Percentiles rank a stretch among this genome's conserved stretches.
Evolutionary conservation across 2,113 vertebrate species (phyloP).

Genomic region (Pandion haliaetus): DNA sequence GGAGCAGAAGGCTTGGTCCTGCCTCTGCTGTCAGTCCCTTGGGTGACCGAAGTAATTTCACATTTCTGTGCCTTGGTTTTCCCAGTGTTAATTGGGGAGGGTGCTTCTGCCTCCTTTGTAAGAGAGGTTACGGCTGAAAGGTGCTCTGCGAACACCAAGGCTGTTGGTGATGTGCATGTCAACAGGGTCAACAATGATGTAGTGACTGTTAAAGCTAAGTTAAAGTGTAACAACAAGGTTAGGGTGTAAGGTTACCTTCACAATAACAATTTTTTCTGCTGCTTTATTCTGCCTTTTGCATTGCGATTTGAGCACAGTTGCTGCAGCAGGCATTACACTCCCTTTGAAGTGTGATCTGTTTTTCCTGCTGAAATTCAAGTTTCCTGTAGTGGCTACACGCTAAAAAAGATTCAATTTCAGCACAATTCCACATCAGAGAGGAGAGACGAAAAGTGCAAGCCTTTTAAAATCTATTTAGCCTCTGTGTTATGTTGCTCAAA

Average conservation of each 20-base stretch:
- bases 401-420: constrained; percentile 65
- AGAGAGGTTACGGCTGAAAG: not conserved
- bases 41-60: not conserved
- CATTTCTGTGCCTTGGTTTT: not conserved
- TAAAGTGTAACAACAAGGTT: not conserved
- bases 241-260: not conserved
- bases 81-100: accelerated
- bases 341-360: constrained; percentile 57
- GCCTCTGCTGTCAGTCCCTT: not conserved
- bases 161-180: not conserved
- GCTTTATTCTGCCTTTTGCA: constrained; percentile 29
- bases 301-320: not conserved
- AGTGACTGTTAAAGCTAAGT: not conserved
- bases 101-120: not conserved
- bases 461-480: constrained; percentile 62
- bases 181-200: not conserved
- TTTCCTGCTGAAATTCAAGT: constrained; percentile 56
- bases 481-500: constrained; percentile 42
- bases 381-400: constrained; percentile 15
- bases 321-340: constrained; percentile 21
- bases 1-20: not conserved
- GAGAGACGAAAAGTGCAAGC: constrained; percentile 41
- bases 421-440: constrained; percentile 58
- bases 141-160: accelerated
- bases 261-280: not conserved